Conservation (phyloP, 2,797 vertebrate genomes). For the Strix occidentalis region DNA sequence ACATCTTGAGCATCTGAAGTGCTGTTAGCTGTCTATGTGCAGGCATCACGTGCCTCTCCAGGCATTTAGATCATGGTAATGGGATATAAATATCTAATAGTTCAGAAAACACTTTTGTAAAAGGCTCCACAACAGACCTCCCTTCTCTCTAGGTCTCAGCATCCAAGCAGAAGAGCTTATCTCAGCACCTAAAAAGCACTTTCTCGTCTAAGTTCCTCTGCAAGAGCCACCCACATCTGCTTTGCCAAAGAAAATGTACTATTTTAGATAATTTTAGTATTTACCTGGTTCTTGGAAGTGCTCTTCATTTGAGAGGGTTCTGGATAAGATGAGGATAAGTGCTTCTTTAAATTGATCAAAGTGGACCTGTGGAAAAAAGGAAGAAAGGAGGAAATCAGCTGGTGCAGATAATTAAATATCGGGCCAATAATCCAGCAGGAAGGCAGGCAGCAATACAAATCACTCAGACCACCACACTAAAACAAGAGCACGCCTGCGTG, state of each 20-base stretch:
- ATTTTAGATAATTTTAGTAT: not conserved
- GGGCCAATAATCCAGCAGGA: not conserved
- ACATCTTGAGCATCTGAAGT: not conserved
- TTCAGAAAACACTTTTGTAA: not conserved
- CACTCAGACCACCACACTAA: rapidly evolving
- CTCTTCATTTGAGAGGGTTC: conserved; percentile 77
- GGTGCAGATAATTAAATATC: not conserved
- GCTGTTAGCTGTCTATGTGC: not conserved
- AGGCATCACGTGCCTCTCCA: not conserved
- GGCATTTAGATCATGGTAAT: not conserved
- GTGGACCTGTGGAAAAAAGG: conserved; percentile 80
- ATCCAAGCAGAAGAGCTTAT: not conserved
- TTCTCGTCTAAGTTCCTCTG: not conserved
- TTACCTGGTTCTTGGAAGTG: conserved; percentile 84
- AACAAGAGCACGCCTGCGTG: no score
- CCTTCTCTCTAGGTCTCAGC: not conserved
- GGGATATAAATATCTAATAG: not conserved
- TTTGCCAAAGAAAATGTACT: not conserved
- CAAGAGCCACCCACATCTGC: not conserved
- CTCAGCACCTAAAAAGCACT: not conserved
- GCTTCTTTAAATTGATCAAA: conserved; percentile 95
- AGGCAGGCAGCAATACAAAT: not conserved
- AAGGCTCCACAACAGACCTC: not conserved
- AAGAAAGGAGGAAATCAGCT: not conserved
- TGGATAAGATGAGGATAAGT: conserved; percentile 89